These are phyloP conservation scores for Lates calcarifer DNA, from an alignment of 2,113 vertebrate genomes.

Conservation along the genomic window DNA sequence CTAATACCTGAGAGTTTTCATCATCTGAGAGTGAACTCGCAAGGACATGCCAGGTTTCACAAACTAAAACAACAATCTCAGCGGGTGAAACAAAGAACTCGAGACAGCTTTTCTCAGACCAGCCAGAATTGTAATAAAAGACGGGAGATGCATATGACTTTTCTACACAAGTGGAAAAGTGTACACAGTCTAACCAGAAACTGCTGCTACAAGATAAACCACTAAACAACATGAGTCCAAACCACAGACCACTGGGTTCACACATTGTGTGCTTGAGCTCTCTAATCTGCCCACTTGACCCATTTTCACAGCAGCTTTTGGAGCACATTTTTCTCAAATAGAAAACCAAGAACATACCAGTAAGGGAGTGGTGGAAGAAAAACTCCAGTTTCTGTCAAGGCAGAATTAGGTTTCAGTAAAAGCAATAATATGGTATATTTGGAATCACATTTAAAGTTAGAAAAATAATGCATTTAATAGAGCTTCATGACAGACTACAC, in stretches of 20 bases:
- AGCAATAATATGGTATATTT: neutral
- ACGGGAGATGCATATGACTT: neutral
- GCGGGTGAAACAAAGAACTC: constrained; percentile 12
- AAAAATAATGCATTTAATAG: neutral
- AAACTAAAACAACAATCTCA: constrained; percentile 21
- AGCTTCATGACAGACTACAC: neutral
- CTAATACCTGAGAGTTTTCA: neutral
- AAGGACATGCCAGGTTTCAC: constrained; percentile 31
- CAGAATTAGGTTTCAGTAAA: neutral
- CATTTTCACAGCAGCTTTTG: constrained; percentile 35
- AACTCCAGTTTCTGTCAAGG: neutral
- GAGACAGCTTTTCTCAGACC: neutral
- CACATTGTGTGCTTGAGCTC: constrained; percentile 34
- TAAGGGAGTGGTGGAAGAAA: neutral
- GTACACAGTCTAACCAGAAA: constrained; percentile 13
- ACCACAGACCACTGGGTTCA: constrained; percentile 39
- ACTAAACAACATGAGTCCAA: constrained; percentile 6
- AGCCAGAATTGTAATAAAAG: neutral
- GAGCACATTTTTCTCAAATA: constrained; percentile 16
- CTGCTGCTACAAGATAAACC: constrained; percentile 3
- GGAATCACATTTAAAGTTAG: neutral
- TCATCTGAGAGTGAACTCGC: constrained; percentile 24
- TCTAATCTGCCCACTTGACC: constrained; percentile 62
- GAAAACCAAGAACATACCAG: neutral
- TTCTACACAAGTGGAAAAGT: neutral